Evolutionary conservation across 2,888 invertebrate genomes (phyloP).

Genomic region (Epirrhoe tristata): DNA sequence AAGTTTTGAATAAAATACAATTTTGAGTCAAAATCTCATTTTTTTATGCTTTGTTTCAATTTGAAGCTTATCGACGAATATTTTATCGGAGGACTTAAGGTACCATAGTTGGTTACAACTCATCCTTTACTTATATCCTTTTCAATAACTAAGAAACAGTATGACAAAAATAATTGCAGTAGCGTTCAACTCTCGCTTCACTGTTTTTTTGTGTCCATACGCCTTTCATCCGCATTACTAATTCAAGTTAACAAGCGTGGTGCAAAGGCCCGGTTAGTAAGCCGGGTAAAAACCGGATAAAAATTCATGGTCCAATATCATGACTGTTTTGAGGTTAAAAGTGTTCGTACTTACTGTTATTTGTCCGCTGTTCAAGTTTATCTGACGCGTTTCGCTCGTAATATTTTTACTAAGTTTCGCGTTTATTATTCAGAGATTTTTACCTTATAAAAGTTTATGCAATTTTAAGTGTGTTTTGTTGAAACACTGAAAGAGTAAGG

Average conservation of each 20-base stretch:
- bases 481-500: background rate
- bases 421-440: conserved; percentile 7
- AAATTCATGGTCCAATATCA: conserved; percentile 47
- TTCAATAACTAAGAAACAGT: no score
- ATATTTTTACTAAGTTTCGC: conserved; percentile 14
- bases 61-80: no score
- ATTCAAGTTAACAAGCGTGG: conserved; percentile 59
- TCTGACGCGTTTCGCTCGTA: conserved; percentile 18
- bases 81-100: no score
- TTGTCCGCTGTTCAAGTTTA: conserved; percentile 26
- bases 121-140: no score
- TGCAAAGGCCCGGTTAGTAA: conserved; percentile 45
- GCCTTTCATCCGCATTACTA: conserved; percentile 54
- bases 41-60: no score
- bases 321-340: conserved; percentile 34
- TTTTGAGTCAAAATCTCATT: no score
- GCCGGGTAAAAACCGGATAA: conserved; percentile 38
- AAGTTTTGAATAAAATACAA: no score
- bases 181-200: background rate
- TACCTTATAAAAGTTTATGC: background rate
- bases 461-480: background rate
- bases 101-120: no score
- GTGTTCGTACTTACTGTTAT: conserved; percentile 40
- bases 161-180: no score
- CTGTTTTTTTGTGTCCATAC: background rate